A percentile compares a stretch with the other conserved stretches of the same genome.
These are phyloP conservation scores for Venturia canescens DNA, from an alignment of 1,140 invertebrate genomes.

Conservation along the genomic window DNA sequence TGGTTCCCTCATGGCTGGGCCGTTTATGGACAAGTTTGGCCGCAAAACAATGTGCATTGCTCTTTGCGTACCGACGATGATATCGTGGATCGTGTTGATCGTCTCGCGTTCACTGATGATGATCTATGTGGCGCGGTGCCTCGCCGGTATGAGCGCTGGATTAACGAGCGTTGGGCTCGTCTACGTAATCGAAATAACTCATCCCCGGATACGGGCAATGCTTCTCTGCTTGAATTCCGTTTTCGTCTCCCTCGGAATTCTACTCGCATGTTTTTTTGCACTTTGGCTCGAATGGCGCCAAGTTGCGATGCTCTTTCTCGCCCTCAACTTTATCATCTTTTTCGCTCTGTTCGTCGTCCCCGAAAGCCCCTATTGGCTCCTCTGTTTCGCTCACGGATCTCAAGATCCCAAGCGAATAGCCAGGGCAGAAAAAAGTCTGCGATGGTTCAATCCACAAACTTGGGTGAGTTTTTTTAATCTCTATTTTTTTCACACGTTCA, in stretches of 20 bases:
- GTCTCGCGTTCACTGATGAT: constrained; percentile 67
- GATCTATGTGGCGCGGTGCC: constrained; percentile 76
- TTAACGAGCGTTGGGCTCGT: constrained; percentile 77
- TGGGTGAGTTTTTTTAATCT: constrained; percentile 50
- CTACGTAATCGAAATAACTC: constrained; percentile 79
- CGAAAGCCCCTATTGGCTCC: constrained; percentile 80
- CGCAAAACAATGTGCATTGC: constrained; percentile 79
- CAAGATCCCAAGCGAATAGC: constrained; percentile 63
- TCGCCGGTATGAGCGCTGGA: constrained; percentile 77
- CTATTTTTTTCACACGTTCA: too few species aligned
- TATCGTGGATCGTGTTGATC: constrained; percentile 79
- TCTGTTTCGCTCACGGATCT: constrained; percentile 69
- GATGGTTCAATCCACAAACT: constrained; percentile 71
- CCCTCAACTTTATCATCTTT: constrained; percentile 67
- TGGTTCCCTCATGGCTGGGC: constrained; percentile 77
- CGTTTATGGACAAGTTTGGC: constrained; percentile 82
- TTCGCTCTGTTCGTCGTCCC: constrained; percentile 74
- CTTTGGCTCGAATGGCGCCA: constrained; percentile 74
- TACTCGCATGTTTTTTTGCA: constrained; percentile 76
- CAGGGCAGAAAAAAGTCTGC: constrained; percentile 69
- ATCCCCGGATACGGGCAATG: constrained; percentile 77
- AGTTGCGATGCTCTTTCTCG: constrained; percentile 73
- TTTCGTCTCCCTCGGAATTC: constrained; percentile 78
- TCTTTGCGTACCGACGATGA: constrained; percentile 77
- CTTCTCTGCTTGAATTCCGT: constrained; percentile 79